phyloP scores from a whole-genome alignment of 1,140 invertebrate genomes.

The Oryzaephilus surinamensis region DNA sequence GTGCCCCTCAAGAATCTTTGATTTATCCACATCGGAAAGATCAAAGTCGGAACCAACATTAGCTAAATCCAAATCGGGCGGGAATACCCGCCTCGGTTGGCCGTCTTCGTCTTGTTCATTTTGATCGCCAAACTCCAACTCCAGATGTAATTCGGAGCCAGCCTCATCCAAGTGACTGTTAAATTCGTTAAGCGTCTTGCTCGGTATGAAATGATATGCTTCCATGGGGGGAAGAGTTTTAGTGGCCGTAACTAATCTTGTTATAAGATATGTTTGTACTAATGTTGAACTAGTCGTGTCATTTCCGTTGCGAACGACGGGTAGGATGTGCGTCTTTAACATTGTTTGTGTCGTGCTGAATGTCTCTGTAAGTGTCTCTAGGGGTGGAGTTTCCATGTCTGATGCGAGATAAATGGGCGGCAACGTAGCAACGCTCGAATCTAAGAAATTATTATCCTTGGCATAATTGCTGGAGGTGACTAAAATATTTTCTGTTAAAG shows the following conservation, averaged over 20 bases:
- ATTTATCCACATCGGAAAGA: slow-evolving; percentile 56
- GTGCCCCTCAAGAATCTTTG: slow-evolving; percentile 41
- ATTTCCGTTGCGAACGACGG: slow-evolving; percentile 55
- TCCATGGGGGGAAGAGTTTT: slow-evolving; percentile 81
- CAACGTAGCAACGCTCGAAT: slow-evolving; percentile 69
- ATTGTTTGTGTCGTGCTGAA: slow-evolving; percentile 81
- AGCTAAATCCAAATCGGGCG: slow-evolving; percentile 54
- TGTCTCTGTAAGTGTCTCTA: slow-evolving; percentile 82
- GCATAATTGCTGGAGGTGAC: slow-evolving; percentile 63
- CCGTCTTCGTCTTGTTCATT: slow-evolving; percentile 60
- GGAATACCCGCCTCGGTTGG: slow-evolving; percentile 43
- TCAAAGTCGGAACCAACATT: slow-evolving; percentile 59
- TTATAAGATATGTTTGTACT: slow-evolving; percentile 79
- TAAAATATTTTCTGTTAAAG: slow-evolving; percentile 76
- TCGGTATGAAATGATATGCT: slow-evolving; percentile 74
- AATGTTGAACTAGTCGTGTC: slow-evolving; percentile 66
- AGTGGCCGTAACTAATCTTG: slow-evolving; percentile 72
- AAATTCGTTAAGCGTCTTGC: slow-evolving; percentile 79
- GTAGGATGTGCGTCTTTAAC: slow-evolving; percentile 76
- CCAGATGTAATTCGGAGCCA: slow-evolving; percentile 74
- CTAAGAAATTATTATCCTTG: slow-evolving; percentile 57
- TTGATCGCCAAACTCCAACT: slow-evolving; percentile 73
- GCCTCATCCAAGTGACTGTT: slow-evolving; percentile 76
- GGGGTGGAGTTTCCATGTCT: slow-evolving; percentile 63
- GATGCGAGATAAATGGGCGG: slow-evolving; percentile 65